Evolutionary conservation across 2,797 vertebrate species (phyloP).

Genomic region (Chaetophractus vellerosus): DNA sequence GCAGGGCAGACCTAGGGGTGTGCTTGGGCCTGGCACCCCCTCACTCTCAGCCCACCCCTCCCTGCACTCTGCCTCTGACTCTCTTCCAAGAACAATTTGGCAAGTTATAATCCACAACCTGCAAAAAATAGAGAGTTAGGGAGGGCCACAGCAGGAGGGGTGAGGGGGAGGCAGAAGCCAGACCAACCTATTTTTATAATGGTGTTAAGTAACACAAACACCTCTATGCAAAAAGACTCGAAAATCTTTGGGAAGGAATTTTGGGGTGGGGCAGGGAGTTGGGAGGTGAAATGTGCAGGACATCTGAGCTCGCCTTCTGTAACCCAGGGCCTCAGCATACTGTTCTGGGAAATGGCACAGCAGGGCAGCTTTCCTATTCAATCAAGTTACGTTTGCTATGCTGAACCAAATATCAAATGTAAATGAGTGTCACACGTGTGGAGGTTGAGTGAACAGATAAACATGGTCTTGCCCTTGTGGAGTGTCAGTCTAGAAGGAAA

Average conservation of each 20-base stretch:
- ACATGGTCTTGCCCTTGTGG: rapidly evolving
- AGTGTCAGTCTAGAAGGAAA: background rate
- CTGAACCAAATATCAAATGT: background rate
- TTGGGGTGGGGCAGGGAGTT: rapidly evolving
- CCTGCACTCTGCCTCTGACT: background rate
- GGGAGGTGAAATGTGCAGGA: background rate
- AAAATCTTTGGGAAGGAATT: background rate
- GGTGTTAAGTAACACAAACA: background rate
- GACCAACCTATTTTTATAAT: background rate
- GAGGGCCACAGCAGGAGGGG: background rate
- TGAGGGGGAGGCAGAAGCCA: background rate
- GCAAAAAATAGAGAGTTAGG: background rate
- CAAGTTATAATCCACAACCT: slow-evolving; percentile 16
- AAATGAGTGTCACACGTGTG: background rate
- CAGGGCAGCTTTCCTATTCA: background rate
- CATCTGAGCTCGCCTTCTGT: background rate
- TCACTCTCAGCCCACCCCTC: background rate
- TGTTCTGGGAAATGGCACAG: background rate
- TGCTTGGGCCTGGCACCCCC: background rate
- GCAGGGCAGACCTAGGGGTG: slow-evolving; percentile 63
- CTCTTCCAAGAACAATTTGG: slow-evolving; percentile 65
- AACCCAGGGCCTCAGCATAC: background rate
- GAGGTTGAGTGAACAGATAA: background rate
- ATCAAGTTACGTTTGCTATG: background rate
- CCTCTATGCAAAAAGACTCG: background rate